These are phyloP conservation scores for Actias luna DNA, from an alignment of 2,888 invertebrate genomes.

Conservation along the genomic window DNA sequence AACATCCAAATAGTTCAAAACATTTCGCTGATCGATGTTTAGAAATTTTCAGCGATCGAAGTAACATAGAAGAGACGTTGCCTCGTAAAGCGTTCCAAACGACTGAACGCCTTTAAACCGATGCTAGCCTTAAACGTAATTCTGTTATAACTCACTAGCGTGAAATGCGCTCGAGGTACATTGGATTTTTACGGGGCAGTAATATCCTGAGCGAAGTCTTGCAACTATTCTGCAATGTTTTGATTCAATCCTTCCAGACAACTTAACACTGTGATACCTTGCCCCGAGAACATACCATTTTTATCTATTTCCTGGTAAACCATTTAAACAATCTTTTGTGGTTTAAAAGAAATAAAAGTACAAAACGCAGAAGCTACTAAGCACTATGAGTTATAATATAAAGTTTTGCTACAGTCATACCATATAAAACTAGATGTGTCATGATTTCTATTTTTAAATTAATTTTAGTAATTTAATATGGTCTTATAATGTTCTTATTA, in stretches of 20 bases:
- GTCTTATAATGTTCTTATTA: too few species aligned
- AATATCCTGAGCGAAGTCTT: not conserved
- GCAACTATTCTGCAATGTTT: not conserved
- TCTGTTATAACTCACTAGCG: slow-evolving; percentile 31
- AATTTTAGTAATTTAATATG: too few species aligned
- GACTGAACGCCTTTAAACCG: slow-evolving; percentile 61
- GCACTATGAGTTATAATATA: too few species aligned
- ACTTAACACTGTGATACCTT: not conserved
- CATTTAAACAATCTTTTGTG: not conserved
- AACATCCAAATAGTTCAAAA: not conserved
- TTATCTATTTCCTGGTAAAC: not conserved
- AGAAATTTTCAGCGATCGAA: slow-evolving; percentile 12
- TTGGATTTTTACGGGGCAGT: not conserved
- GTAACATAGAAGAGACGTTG: slow-evolving; percentile 23
- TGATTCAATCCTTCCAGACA: not conserved
- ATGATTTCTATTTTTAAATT: too few species aligned
- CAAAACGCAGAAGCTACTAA: not conserved
- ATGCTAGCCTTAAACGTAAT: slow-evolving; percentile 38
- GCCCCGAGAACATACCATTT: not conserved
- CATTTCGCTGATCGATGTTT: not conserved
- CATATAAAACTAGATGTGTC: too few species aligned
- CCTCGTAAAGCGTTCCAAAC: slow-evolving; percentile 63
- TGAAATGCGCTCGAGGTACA: not conserved
- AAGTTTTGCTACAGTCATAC: too few species aligned
- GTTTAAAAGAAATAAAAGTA: not conserved